phyloP scores from a whole-genome alignment of 2,888 invertebrate species.

The Lydus trimaculatus region DNA sequence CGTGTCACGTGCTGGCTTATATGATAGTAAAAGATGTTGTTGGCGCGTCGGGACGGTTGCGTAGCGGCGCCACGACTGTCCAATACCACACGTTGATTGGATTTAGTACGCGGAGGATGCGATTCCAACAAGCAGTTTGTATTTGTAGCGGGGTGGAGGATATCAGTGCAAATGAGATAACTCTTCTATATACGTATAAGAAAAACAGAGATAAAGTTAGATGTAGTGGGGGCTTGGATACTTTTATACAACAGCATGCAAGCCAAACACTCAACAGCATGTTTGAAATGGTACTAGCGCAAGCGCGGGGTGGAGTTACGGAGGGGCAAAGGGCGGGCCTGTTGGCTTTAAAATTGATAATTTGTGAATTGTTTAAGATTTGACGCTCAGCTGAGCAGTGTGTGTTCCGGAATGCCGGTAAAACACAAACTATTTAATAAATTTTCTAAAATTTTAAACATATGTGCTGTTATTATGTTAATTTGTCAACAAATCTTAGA shows the following conservation, averaged over 20 bases:
- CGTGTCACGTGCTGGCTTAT: constrained; percentile 60
- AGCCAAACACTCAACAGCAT: constrained; percentile 45
- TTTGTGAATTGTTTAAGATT: constrained; percentile 62
- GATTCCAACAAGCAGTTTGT: constrained; percentile 47
- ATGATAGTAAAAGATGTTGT: constrained; percentile 60
- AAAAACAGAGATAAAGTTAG: constrained; percentile 42
- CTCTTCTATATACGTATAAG: constrained; percentile 24
- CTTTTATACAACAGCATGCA: constrained; percentile 45
- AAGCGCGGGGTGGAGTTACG: constrained; percentile 58
- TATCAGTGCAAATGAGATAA: constrained; percentile 35
- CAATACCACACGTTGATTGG: constrained; percentile 67
- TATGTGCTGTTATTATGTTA: background rate
- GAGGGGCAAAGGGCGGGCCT: constrained; percentile 55
- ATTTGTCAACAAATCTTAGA: background rate
- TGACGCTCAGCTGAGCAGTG: constrained; percentile 57
- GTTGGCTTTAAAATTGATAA: constrained; percentile 59
- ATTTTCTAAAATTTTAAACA: background rate
- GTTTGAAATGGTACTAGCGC: constrained; percentile 49
- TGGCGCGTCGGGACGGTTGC: constrained; percentile 57
- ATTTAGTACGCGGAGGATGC: constrained; percentile 60
- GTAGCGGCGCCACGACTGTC: constrained; percentile 61
- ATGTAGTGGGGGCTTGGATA: constrained; percentile 50
- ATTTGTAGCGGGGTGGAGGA: constrained; percentile 44
- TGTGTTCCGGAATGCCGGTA: constrained; percentile 49
- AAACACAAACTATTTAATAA: background rate